These are phyloP conservation scores for Chirona hameri DNA, from an alignment of 2,888 invertebrate species.

Conservation along the genomic window DNA sequence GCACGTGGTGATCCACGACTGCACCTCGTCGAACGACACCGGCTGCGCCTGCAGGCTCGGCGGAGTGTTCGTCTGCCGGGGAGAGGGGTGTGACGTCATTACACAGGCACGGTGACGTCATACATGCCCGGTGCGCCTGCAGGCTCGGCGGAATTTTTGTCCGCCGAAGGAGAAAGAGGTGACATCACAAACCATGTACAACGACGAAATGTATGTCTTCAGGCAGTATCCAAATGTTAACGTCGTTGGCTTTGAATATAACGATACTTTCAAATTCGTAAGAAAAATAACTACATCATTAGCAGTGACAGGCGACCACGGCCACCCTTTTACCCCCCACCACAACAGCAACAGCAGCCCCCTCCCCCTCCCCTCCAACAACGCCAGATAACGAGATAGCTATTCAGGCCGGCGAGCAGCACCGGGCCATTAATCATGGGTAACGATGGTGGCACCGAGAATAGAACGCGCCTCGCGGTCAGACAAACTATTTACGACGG, in stretches of 20 bases:
- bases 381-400: not conserved
- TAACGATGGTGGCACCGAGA: not conserved
- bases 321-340: too few species aligned
- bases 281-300: too few species aligned
- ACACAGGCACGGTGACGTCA: not conserved
- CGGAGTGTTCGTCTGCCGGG: constrained; percentile 43
- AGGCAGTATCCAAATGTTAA: too few species aligned
- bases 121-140: not conserved
- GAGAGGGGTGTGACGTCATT: constrained; percentile 26
- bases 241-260: too few species aligned
- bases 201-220: too few species aligned
- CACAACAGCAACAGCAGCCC: too few species aligned
- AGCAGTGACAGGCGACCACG: too few species aligned
- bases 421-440: not conserved
- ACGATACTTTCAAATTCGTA: too few species aligned
- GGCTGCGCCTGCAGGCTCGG: constrained; percentile 43
- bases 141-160: too few species aligned
- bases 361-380: too few species aligned
- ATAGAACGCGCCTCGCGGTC: not conserved
- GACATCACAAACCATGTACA: too few species aligned
- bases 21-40: constrained; percentile 76
- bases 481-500: not conserved
- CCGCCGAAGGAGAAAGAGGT: too few species aligned
- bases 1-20: constrained; percentile 84
- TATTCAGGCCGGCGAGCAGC: not conserved